Conservation (phyloP, 2,797 vertebrate genomes). For the Sandelia bainsii region DNA sequence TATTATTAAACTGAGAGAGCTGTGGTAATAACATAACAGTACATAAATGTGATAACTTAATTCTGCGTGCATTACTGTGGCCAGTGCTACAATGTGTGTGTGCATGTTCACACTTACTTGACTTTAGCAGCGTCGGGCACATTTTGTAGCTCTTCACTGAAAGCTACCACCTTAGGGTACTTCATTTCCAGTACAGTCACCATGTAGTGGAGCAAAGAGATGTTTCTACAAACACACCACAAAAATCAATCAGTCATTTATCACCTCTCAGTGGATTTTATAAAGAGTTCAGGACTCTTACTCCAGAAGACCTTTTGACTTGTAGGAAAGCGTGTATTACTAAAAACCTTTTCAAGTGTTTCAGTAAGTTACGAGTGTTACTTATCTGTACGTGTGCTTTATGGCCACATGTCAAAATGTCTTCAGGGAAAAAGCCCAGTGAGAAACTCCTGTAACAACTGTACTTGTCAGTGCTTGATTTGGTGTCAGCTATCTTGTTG, state of each 20-base stretch:
- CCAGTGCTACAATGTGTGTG: neutral
- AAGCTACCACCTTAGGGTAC: constrained; percentile 87
- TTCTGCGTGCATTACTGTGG: neutral
- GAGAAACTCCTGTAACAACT: constrained; percentile 13
- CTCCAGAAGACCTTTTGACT: neutral
- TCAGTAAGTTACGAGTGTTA: neutral
- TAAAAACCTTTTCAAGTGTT: neutral
- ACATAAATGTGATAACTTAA: neutral
- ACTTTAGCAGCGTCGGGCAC: constrained; percentile 72
- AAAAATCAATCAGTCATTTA: neutral
- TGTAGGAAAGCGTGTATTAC: neutral
- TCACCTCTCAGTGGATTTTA: neutral
- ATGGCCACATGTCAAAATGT: neutral
- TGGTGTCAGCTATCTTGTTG: constrained; percentile 96
- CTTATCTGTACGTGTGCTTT: no score
- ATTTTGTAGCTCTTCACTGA: constrained; percentile 81
- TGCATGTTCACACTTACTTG: constrained; percentile 50
- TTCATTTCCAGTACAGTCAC: constrained; percentile 92
- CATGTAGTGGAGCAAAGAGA: constrained; percentile 92
- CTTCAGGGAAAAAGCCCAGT: neutral
- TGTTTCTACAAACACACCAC: constrained; percentile 48
- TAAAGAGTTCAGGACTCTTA: neutral
- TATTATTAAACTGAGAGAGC: no score
- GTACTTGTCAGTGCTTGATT: constrained; percentile 96
- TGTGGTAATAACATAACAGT: no score